Conservation (phyloP, 2,113 vertebrate species). For the Ascaphus truei region DNA sequence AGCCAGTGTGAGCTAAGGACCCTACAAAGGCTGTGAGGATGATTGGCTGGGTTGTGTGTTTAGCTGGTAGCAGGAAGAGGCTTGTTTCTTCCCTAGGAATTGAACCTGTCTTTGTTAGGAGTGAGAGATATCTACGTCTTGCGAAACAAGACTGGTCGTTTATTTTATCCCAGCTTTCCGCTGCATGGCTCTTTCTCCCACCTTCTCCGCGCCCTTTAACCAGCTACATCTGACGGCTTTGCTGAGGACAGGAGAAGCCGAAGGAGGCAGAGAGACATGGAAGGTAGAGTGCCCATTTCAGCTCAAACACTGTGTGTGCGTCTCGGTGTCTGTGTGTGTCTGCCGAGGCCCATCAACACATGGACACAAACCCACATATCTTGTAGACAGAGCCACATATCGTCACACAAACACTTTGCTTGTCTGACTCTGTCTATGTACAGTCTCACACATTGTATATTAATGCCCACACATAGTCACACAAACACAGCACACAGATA, state of each 20-base stretch:
- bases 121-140: not conserved
- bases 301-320: not conserved
- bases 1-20: not conserved
- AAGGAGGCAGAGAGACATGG: not conserved
- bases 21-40: not conserved
- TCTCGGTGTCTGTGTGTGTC: not conserved
- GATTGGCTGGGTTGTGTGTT: not conserved
- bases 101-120: not conserved
- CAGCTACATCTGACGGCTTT: not conserved
- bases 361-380: not conserved
- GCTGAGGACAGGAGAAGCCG: not conserved
- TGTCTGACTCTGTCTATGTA: too few relatives aligned
- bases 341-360: not conserved
- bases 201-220: too few relatives aligned
- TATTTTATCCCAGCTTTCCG: not conserved
- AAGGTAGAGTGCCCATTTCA: not conserved
- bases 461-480: not conserved
- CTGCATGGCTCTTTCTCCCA: not conserved
- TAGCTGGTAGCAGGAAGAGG: conserved; percentile 7
- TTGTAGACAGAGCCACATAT: not conserved
- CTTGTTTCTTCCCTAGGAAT: not conserved
- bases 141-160: not conserved
- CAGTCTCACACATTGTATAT: not conserved
- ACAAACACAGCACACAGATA: not conserved
- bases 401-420: too few relatives aligned